A percentile compares a stretch with the other conserved stretches of the same genome.
phyloP scores from a whole-genome alignment of 2,888 invertebrate species.

The Zygothrica quintamaculata region DNA sequence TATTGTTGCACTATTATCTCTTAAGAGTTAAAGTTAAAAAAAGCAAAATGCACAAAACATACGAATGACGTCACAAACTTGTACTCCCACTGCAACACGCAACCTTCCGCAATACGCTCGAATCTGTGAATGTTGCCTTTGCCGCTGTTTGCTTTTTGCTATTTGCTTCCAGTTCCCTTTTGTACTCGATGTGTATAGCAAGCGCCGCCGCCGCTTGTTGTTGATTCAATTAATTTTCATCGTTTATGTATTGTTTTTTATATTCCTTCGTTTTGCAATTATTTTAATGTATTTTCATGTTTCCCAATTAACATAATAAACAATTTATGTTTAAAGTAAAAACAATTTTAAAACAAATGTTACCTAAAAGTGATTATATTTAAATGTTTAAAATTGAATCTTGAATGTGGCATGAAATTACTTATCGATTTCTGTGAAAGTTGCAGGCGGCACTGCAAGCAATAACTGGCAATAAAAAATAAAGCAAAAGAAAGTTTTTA shows the following conservation, averaged over 20 bases:
- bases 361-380: background rate
- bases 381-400: slow-evolving; percentile 4
- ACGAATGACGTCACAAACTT: slow-evolving; percentile 35
- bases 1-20: too few relatives aligned
- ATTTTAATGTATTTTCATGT: slow-evolving; percentile 8
- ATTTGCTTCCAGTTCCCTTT: slow-evolving; percentile 63
- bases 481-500: slow-evolving; percentile 63
- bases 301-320: slow-evolving; percentile 7
- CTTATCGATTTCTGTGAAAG: slow-evolving; percentile 76
- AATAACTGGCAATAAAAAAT: slow-evolving; percentile 48
- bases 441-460: slow-evolving; percentile 40
- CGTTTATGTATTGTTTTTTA: too few relatives aligned
- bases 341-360: slow-evolving; percentile 13
- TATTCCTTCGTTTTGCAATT: slow-evolving; percentile 31
- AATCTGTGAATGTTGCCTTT: slow-evolving; percentile 26
- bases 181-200: slow-evolving; percentile 67
- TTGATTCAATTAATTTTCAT: slow-evolving; percentile 25
- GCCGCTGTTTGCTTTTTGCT: slow-evolving; percentile 39
- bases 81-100: slow-evolving; percentile 6
- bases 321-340: slow-evolving; percentile 5
- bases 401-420: slow-evolving; percentile 29
- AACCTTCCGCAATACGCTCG: slow-evolving; percentile 27
- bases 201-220: slow-evolving; percentile 42
- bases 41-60: background rate
- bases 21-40: background rate